phyloP scores from a whole-genome alignment of 2,113 vertebrate species.

The Lates calcarifer region DNA sequence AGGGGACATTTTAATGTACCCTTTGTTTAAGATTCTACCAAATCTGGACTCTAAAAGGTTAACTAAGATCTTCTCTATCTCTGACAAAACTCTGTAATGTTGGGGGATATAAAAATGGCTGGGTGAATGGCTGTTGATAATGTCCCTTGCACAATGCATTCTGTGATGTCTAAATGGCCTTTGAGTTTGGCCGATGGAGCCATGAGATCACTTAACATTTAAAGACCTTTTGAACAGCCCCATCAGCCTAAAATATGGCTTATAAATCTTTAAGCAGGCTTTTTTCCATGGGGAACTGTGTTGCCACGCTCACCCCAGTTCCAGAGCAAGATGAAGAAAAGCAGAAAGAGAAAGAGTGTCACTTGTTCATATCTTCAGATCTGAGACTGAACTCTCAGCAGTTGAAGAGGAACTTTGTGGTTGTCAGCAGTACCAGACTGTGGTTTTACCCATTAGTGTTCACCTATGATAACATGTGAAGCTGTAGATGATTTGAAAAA shows the following conservation, averaged over 20 bases:
- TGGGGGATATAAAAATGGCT: constrained; percentile 16
- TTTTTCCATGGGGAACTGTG: background rate
- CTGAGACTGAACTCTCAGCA: background rate
- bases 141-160: constrained; percentile 28
- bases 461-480: background rate
- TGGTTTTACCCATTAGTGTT: constrained; percentile 1
- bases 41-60: background rate
- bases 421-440: background rate
- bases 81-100: constrained; percentile 10
- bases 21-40: background rate
- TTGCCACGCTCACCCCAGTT: constrained; percentile 2
- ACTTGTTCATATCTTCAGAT: background rate
- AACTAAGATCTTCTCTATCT: background rate
- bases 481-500: background rate
- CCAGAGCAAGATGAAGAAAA: background rate
- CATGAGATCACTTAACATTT: constrained; percentile 69
- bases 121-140: constrained; percentile 19
- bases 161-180: constrained; percentile 44
- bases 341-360: background rate
- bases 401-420: background rate
- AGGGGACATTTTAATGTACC: background rate
- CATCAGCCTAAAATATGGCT: constrained; percentile 54
- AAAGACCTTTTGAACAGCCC: constrained; percentile 36
- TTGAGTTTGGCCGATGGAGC: constrained; percentile 44
- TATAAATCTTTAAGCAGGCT: constrained; percentile 46